A percentile compares a stretch with the other conserved stretches of the same genome.
phyloP scores from a whole-genome alignment of 1,140 invertebrate genomes.

The Epicauta chinensis region DNA sequence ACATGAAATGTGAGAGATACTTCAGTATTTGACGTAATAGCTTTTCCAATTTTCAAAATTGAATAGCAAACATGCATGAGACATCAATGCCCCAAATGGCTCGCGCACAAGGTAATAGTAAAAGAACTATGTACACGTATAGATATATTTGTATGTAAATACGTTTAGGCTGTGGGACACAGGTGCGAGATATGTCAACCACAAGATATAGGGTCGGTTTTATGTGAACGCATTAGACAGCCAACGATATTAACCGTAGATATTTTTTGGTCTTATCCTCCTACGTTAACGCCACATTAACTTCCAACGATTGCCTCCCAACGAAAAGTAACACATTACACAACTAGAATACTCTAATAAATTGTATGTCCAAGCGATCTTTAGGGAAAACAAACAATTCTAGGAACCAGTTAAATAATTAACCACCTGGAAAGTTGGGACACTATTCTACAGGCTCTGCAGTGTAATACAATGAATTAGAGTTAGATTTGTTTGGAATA shows the following conservation, averaged over 20 bases:
- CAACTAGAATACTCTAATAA: no score
- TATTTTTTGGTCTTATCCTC: not conserved
- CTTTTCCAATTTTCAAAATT: constrained; percentile 13
- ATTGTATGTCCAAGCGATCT: no score
- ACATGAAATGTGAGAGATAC: no score
- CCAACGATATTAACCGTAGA: constrained; percentile 25
- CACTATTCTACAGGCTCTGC: no score
- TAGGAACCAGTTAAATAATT: no score
- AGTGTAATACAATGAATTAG: no score
- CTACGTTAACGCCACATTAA: constrained; percentile 7
- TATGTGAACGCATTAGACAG: constrained; percentile 35
- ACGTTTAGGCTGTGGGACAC: constrained; percentile 32
- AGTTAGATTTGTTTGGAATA: no score
- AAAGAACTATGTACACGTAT: constrained; percentile 8
- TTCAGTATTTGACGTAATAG: constrained; percentile 1
- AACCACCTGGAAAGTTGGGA: no score
- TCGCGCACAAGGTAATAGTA: not conserved
- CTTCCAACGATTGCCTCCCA: not conserved
- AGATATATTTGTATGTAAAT: constrained; percentile 38
- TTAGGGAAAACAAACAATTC: no score
- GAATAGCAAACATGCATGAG: constrained; percentile 1
- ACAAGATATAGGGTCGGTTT: constrained; percentile 34
- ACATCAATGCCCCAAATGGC: constrained; percentile 7
- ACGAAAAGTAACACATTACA: no score
- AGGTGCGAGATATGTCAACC: constrained; percentile 38